These are phyloP conservation scores for Melieria picta DNA, from an alignment of 2,888 invertebrate species.

Conservation along the genomic window DNA sequence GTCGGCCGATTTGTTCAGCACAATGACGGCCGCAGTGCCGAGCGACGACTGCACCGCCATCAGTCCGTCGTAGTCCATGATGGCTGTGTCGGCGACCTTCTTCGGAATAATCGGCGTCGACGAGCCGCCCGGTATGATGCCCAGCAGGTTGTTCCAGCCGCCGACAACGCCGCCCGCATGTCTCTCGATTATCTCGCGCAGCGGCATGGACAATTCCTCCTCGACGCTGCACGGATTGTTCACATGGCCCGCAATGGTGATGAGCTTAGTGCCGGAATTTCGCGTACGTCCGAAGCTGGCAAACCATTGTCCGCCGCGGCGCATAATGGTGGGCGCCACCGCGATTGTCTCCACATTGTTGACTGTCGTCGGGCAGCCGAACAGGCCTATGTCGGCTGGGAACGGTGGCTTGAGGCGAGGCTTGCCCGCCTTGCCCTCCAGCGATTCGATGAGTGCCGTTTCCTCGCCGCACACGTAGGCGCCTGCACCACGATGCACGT, in stretches of 20 bases:
- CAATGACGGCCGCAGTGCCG: constrained; percentile 97
- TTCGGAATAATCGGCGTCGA: constrained; percentile 97
- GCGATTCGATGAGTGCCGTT: constrained; percentile 96
- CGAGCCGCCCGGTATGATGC: constrained; percentile 97
- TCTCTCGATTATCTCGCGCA: constrained; percentile 92
- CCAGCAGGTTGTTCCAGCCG: constrained; percentile 97
- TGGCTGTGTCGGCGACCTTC: constrained; percentile 85
- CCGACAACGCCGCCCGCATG: constrained; percentile 96
- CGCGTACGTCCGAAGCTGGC: constrained; percentile 92
- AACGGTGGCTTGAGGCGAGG: constrained; percentile 98
- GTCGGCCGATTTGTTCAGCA: constrained; percentile 97
- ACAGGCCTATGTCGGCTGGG: constrained; percentile 96
- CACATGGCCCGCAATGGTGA: constrained; percentile 79
- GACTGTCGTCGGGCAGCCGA: constrained; percentile 98
- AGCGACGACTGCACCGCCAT: constrained; percentile 91
- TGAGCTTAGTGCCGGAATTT: constrained; percentile 91
- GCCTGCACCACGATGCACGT: constrained; percentile 90
- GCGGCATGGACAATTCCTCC: constrained; percentile 97
- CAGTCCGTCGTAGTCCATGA: constrained; percentile 97
- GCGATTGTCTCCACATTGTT: constrained; percentile 98
- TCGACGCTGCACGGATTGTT: constrained; percentile 95
- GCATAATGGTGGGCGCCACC: constrained; percentile 91
- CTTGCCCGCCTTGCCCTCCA: constrained; percentile 97
- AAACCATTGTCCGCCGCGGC: constrained; percentile 96
- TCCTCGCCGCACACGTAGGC: constrained; percentile 80